phyloP scores from a whole-genome alignment of 2,888 invertebrate species.

The Morpho helenor region DNA sequence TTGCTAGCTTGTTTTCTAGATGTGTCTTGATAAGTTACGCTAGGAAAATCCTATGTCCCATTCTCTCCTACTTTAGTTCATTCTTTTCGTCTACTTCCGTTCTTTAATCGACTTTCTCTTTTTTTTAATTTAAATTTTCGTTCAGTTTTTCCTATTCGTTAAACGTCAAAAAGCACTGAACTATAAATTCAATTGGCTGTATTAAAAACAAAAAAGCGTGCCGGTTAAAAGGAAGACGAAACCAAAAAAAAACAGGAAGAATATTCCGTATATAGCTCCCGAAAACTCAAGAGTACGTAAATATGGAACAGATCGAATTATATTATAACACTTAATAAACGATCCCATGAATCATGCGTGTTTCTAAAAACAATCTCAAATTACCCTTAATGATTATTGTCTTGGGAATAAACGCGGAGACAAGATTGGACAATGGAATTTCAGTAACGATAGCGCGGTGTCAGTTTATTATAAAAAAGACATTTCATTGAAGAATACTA shows the following conservation, averaged over 20 bases:
- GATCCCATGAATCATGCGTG: slow-evolving; percentile 66
- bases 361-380: slow-evolving; percentile 71
- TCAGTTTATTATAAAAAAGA: slow-evolving; percentile 54
- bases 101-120: slow-evolving; percentile 34
- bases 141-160: slow-evolving; percentile 21
- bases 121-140: slow-evolving; percentile 29
- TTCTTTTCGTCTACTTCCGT: slow-evolving; percentile 27
- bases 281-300: slow-evolving; percentile 22
- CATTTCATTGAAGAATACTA: slow-evolving; percentile 64
- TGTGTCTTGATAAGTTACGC: slow-evolving; percentile 63
- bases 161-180: slow-evolving; percentile 21
- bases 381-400: slow-evolving; percentile 66
- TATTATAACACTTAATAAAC: slow-evolving; percentile 38
- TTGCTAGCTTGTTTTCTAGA: slow-evolving; percentile 76
- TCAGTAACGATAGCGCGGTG: slow-evolving; percentile 65
- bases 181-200: slow-evolving; percentile 33
- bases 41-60: slow-evolving; percentile 66
- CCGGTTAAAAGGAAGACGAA: slow-evolving; percentile 23
- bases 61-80: slow-evolving; percentile 44
- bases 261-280: slow-evolving; percentile 30
- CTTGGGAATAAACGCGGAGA: slow-evolving; percentile 63
- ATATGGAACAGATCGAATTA: slow-evolving; percentile 28
- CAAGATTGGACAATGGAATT: slow-evolving; percentile 70
- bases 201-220: slow-evolving; percentile 22
- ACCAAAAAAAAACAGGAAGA: slow-evolving; percentile 32